Conservation (phyloP, 2,888 invertebrate genomes). For the Hydrotaea cyrtoneurina region DNA sequence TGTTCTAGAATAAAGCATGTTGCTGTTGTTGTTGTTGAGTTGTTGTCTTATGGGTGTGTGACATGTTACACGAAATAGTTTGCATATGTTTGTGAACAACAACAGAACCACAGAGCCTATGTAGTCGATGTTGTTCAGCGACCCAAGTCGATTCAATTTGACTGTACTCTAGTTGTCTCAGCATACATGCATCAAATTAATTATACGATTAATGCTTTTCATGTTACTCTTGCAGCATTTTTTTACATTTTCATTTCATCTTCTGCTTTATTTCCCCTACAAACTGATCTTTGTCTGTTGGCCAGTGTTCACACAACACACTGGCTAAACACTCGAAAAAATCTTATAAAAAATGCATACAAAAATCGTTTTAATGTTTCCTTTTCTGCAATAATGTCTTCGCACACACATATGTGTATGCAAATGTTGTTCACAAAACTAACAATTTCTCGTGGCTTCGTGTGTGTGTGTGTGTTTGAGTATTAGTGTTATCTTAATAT, state of each 20-base stretch:
- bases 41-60: slow-evolving; percentile 70
- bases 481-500: slow-evolving; percentile 65
- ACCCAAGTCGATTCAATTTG: not conserved
- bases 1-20: slow-evolving; percentile 50
- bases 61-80: slow-evolving; percentile 79
- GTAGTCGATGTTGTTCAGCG: slow-evolving; percentile 58
- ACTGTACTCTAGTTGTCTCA: slow-evolving; percentile 10
- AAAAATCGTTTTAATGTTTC: slow-evolving; percentile 34
- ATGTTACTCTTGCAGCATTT: slow-evolving; percentile 45
- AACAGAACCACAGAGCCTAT: not conserved
- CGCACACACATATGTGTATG: too few species aligned
- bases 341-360: slow-evolving; percentile 21
- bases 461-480: slow-evolving; percentile 1
- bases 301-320: not conserved
- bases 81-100: slow-evolving; percentile 72
- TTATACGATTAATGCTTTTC: slow-evolving; percentile 81
- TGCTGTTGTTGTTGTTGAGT: slow-evolving; percentile 55
- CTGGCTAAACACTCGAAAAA: not conserved
- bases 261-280: not conserved
- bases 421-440: not conserved
- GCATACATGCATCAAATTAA: slow-evolving; percentile 81
- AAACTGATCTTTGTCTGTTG: too few species aligned
- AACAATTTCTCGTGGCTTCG: not conserved
- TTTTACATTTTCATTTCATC: not conserved
- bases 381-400: slow-evolving; percentile 22